Conservation (phyloP, 2,113 vertebrate species). For the Eulemur rufifrons region DNA sequence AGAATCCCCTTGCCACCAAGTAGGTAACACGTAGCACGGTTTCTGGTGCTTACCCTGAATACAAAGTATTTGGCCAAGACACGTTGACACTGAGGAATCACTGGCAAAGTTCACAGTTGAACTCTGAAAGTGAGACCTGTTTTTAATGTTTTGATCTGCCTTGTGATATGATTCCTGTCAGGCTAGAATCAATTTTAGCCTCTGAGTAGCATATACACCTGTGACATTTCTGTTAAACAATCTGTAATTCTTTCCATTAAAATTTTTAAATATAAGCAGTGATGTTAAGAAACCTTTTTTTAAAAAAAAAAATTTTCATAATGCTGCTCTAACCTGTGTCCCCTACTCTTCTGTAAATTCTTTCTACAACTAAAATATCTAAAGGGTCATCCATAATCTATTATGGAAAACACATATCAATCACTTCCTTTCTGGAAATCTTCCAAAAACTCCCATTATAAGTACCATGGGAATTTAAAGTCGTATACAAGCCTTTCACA, state of each 20-base stretch:
- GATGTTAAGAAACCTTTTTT: not conserved
- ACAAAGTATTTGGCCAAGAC: not conserved
- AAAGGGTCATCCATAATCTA: not conserved
- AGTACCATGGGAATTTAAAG: not conserved
- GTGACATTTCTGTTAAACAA: not conserved
- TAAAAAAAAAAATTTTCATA: not conserved
- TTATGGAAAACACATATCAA: not conserved
- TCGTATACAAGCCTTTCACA: not conserved
- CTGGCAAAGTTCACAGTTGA: not conserved
- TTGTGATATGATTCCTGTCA: not conserved
- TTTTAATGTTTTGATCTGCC: conserved; percentile 46
- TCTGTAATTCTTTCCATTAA: not conserved
- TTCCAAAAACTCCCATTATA: not conserved
- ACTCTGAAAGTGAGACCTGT: conserved; percentile 49
- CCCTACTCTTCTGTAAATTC: not conserved
- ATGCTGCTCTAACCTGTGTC: not conserved
- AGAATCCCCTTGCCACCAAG: not conserved
- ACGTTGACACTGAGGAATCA: not conserved
- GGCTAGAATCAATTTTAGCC: not conserved
- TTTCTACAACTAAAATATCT: conserved; percentile 20
- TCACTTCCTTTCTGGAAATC: conserved; percentile 6
- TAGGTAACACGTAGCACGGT: not conserved
- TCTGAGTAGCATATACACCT: not conserved
- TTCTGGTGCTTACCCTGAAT: not conserved
- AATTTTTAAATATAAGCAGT: conserved; percentile 15